Base-by-base conservation (phyloP, 1,140 invertebrate genomes). In the Pinna nobilis region DNA sequence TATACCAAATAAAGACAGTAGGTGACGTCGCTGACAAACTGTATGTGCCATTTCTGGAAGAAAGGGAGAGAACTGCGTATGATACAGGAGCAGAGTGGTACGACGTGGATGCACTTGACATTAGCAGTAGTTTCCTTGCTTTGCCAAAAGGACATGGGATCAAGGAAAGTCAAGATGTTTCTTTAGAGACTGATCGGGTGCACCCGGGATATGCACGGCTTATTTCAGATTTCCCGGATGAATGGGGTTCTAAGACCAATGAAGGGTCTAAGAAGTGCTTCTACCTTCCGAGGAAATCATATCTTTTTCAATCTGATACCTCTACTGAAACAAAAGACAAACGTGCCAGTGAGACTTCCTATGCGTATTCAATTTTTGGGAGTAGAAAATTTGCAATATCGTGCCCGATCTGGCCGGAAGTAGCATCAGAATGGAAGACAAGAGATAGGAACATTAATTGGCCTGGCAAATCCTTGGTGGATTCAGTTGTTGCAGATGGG, bases 21-120 rank as follows among this genome's bases (percentile, higher is more conserved):
- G 73, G 73, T 32, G 67, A 75, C 49, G 47, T 70, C 18, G 60
- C 57, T 18, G 44, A 75, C n/a, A 67, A 67, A 2, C 25, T 74
- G 30, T 69, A 49, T 50, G 67, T 33, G 5, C n/a, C 57, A 18
- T 64, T 30, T 20, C 28, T 67, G n/a, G 59, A 53, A 57, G 47
- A 50, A 39, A 70, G 30, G 15, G 28, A 37, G 20, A 47, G 20
- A 37, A 44, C 39, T n/a, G 41, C 39, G 23, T 33, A 11, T 39
- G n/a, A 41, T 2, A 7, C 15, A 57, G 20, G 30, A 28, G 41
- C 33, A 11, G 35, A 59, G 35, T 75, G 66, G 73, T 28, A 23
- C 3, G 61, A 75, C 35, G 73, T 75, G 2, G 51, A 35, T 30
- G 44, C 39, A 11, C 25, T 69, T 11, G 0, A 50, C 44, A 37